phyloP scores from a whole-genome alignment of 2,797 vertebrate species.

The Girardinus metallicus region DNA sequence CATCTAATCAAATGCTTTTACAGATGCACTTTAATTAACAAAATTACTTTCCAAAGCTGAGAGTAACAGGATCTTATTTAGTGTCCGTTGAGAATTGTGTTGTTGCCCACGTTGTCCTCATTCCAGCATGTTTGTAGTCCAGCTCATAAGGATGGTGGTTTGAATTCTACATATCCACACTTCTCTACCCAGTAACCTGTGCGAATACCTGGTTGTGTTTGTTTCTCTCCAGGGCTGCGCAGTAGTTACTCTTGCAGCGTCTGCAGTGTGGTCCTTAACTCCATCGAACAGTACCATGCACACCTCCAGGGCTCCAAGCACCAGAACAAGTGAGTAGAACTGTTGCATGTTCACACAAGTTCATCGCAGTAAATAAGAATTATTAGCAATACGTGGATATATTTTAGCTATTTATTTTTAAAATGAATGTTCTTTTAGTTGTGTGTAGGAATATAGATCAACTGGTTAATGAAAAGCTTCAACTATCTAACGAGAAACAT shows the following conservation, averaged over 20 bases:
- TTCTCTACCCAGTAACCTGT: constrained; percentile 25
- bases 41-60: constrained; percentile 53
- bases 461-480: not conserved
- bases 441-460: not conserved
- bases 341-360: not conserved
- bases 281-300: constrained; percentile 88
- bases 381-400: not conserved
- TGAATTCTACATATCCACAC: constrained; percentile 9
- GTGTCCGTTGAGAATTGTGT: constrained; percentile 36
- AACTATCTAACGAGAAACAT: not conserved
- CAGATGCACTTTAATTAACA: constrained; percentile 63
- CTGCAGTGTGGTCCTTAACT: constrained; percentile 87
- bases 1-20: constrained; percentile 57
- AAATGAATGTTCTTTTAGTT: not conserved
- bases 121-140: constrained; percentile 14
- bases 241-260: constrained; percentile 86
- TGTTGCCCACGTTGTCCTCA: constrained; percentile 29
- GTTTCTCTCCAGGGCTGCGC: constrained; percentile 78
- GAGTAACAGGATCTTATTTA: constrained; percentile 52
- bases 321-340: constrained; percentile 85
- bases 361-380: not conserved
- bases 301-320: constrained; percentile 89
- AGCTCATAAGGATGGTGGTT: constrained; percentile 23
- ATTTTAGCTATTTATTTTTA: not conserved
- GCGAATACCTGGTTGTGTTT: constrained; percentile 28